phyloP scores from a whole-genome alignment of 1,140 invertebrate genomes.

The Monochamus saltuarius region DNA sequence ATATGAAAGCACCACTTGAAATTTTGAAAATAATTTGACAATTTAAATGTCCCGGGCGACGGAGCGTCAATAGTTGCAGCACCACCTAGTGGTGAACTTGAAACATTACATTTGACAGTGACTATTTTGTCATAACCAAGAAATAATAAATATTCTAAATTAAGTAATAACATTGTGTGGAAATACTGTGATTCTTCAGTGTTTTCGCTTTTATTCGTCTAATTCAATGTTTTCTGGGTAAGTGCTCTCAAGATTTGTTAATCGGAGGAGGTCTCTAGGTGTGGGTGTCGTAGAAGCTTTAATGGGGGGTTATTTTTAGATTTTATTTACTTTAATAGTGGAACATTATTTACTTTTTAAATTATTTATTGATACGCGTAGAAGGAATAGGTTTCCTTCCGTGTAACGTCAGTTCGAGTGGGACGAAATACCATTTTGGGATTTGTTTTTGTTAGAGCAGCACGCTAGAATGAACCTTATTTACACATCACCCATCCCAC shows the following conservation, averaged over 20 bases:
- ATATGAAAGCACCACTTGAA: slow-evolving; percentile 12
- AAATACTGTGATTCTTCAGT: slow-evolving; percentile 18
- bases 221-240: slow-evolving; percentile 12
- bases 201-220: slow-evolving; percentile 6
- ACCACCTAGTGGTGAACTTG: slow-evolving; percentile 21
- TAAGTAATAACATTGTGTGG: slow-evolving; percentile 1
- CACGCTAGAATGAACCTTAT: slow-evolving; percentile 3
- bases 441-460: slow-evolving; percentile 3
- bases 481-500: neutral
- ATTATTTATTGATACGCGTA: slow-evolving; percentile 2
- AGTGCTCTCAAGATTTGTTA: neutral
- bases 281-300: slow-evolving; percentile 8
- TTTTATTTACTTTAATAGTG: slow-evolving; percentile 9
- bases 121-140: slow-evolving; percentile 37
- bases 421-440: neutral
- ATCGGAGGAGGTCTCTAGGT: neutral
- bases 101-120: slow-evolving; percentile 12
- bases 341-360: slow-evolving; percentile 6
- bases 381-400: neutral
- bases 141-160: slow-evolving; percentile 22
- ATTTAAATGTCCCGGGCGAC: slow-evolving; percentile 1
- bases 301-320: slow-evolving; percentile 13
- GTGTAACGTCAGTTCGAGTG: neutral
- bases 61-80: slow-evolving; percentile 1
- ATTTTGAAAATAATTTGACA: slow-evolving; percentile 18